Base-by-base conservation (phyloP, 2,797 vertebrate genomes). In the Lycodopsis pacificus region DNA sequence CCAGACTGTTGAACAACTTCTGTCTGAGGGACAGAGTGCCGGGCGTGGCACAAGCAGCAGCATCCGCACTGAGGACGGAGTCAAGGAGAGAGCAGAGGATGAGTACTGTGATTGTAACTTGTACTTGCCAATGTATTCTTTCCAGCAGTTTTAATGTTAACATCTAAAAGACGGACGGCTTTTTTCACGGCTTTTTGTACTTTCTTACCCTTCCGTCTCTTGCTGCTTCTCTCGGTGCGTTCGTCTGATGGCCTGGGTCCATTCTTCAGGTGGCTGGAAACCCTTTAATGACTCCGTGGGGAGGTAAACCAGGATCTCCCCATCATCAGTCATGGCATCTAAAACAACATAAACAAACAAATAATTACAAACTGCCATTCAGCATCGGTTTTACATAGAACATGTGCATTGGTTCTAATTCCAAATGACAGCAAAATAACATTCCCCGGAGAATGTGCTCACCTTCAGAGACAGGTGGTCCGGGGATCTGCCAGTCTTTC, bases 281-380 rank as follows among this genome's bases (percentile, higher is more conserved):
- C 87, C 93, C 65, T 91, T 95, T 58, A 97, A 71, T 0, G 95
- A 88, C 11, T 95, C 95, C 73, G 94, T 91, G 32, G 93, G 93
- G 89, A 95, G 97, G 89, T 97, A 99, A 11, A 99, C 96, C 34
- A 93, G 93, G 85, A 98, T 94, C 86, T 98, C 93, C 9, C 97
- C 97, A 17, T 97, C 95, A 76, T 95, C 92, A 14, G 94, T 95
- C 83, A 98, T 79, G 10, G 96, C 96, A 86, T 96, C 97, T 98
- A 88, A 79, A 78, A 79, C 4, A 44, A 64, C 14, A 49, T 44
- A 32, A 30, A 65, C 3, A 54, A 58, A 77, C 5, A 49, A 57
- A 51, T 1, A 34, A 17, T 36, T 0, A 70, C 3, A 14, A 0
- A 7, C 9, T 15, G 49, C 40, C 20, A 62, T 2, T 44, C 34